Evolutionary conservation across 2,113 vertebrate genomes (phyloP).

Genomic region (Tenrec ecaudatus): DNA sequence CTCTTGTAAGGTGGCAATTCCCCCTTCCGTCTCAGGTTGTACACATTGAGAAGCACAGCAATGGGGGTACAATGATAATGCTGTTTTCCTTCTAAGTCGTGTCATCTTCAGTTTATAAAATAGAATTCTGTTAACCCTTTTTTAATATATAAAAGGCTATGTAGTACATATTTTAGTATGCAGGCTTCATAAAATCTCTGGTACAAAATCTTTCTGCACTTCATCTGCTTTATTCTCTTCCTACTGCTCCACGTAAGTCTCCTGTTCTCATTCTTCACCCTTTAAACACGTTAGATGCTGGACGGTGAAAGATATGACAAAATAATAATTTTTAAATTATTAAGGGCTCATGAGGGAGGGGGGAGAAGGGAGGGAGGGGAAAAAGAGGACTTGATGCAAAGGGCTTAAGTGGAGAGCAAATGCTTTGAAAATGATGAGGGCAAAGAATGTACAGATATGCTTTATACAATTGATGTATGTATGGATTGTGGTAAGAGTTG

Average conservation of each 20-base stretch:
- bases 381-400: no score
- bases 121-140: neutral
- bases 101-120: neutral
- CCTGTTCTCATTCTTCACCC: neutral
- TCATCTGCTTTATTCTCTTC: neutral
- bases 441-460: no score
- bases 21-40: neutral
- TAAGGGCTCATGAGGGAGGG: no score
- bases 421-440: no score
- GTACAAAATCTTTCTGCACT: neutral
- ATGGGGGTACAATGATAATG: neutral
- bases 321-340: no score
- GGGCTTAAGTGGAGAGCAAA: no score
- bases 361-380: no score
- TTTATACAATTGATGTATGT: no score
- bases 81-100: neutral
- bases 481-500: no score
- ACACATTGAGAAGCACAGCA: neutral
- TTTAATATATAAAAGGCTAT: neutral
- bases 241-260: neutral
- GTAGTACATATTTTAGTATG: neutral
- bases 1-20: neutral
- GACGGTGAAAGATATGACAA: no score
- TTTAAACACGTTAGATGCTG: slow-evolving; percentile 8
- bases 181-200: fast-evolving